A percentile compares a stretch with the other conserved stretches of the same genome.
Conservation (phyloP, 2,113 vertebrate species). For the Aptenodytes patagonicus region DNA sequence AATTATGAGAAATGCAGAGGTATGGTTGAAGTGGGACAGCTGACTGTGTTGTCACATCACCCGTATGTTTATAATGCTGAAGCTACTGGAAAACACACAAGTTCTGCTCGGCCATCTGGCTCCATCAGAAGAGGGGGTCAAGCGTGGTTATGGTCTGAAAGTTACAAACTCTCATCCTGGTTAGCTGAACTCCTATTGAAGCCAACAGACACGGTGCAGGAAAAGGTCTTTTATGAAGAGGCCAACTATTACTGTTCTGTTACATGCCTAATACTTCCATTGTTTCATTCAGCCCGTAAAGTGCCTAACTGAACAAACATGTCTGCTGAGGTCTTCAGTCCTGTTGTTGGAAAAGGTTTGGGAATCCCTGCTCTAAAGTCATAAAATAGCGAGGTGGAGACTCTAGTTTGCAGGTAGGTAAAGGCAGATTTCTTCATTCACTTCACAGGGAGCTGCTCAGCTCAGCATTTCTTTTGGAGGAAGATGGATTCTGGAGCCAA, state of each 20-base stretch:
- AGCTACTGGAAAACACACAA: background rate
- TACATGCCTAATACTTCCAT: fast-evolving
- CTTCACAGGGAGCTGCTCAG: background rate
- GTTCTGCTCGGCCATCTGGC: background rate
- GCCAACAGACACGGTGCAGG: background rate
- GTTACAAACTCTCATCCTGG: background rate
- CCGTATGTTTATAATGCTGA: background rate
- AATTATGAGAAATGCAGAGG: background rate
- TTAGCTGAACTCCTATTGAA: background rate
- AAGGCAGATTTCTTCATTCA: background rate
- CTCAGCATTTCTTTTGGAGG: background rate
- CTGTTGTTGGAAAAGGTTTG: background rate
- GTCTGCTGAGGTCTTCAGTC: background rate
- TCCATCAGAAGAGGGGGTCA: background rate
- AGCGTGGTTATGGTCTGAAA: background rate
- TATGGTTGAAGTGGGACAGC: background rate
- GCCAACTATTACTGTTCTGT: background rate
- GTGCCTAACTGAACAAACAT: background rate
- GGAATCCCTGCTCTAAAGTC: background rate
- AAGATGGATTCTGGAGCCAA: background rate
- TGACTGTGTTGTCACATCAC: background rate
- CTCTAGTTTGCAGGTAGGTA: background rate
- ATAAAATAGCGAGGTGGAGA: background rate
- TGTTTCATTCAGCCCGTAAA: background rate
- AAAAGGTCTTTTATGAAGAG: background rate